phyloP scores from a whole-genome alignment of 37 sponge, comb jelly and placozoan genomes.

The Geodia barretti region DNA sequence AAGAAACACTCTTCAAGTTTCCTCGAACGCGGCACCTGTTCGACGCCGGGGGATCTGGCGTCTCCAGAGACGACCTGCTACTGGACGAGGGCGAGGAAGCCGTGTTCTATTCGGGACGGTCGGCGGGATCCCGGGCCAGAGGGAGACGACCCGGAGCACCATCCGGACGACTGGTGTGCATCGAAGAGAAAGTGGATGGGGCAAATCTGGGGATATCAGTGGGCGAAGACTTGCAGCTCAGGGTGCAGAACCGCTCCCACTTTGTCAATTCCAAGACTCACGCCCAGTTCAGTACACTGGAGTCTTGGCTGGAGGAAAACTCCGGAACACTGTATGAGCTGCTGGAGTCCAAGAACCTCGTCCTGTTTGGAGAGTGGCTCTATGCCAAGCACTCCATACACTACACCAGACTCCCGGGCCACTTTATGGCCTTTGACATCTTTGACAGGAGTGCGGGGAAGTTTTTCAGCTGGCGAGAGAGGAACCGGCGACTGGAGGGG shows the following conservation, averaged over 20 bases:
- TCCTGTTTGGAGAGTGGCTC: conserved; percentile 92
- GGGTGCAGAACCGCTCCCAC: conserved; percentile 84
- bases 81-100: conserved; percentile 79
- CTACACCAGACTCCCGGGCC: conserved; percentile 81
- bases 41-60: conserved; percentile 83
- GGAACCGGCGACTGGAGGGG: conserved; percentile 62
- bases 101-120: conserved; percentile 52
- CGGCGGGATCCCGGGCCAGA: background rate
- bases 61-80: conserved; percentile 88
- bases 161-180: conserved; percentile 29
- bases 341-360: conserved; percentile 60
- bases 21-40: conserved; percentile 87
- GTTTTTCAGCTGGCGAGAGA: conserved; percentile 79
- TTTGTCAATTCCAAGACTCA: conserved; percentile 81
- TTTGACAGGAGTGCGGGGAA: conserved; percentile 46
- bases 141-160: background rate
- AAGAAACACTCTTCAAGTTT: conserved; percentile 75
- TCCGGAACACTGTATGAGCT: conserved; percentile 56
- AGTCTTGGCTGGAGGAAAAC: conserved; percentile 83
- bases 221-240: conserved; percentile 19
- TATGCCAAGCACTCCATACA: conserved; percentile 94
- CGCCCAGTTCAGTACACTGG: conserved; percentile 79
- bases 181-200: conserved; percentile 94
- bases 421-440: conserved; percentile 86
- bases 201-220: conserved; percentile 93